phyloP scores from a whole-genome alignment of 2,797 vertebrate species.

The Sparus aurata region DNA sequence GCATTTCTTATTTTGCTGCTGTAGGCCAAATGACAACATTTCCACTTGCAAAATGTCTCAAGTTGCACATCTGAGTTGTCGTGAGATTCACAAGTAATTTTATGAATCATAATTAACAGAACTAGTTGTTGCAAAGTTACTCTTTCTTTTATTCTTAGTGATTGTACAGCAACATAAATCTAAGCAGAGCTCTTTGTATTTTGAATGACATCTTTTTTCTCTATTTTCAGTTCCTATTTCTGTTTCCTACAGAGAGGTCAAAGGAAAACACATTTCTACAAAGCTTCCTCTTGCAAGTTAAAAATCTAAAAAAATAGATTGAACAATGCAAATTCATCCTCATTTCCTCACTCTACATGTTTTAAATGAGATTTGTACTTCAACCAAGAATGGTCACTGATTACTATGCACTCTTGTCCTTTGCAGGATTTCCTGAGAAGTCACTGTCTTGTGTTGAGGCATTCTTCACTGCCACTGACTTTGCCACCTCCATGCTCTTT shows the following conservation, averaged over 20 bases:
- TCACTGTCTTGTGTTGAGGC: too few relatives aligned
- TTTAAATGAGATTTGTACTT: background rate
- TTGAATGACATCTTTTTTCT: constrained; percentile 21
- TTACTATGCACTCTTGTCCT: background rate
- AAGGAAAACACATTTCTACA: constrained; percentile 36
- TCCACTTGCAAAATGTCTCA: constrained; percentile 45
- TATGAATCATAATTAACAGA: background rate
- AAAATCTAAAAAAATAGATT: constrained; percentile 12
- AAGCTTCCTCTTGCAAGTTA: constrained; percentile 53
- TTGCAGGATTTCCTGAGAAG: constrained; percentile 24
- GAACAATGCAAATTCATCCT: background rate
- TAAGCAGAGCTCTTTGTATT: constrained; percentile 7
- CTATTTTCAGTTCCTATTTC: constrained; percentile 69
- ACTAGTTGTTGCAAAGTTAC: background rate
- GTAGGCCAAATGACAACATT: constrained; percentile 31
- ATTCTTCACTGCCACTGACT: constrained; percentile 38
- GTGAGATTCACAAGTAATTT: constrained; percentile 7
- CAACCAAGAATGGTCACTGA: background rate
- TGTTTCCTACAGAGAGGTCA: constrained; percentile 42
- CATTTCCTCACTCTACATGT: background rate
- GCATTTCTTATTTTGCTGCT: constrained; percentile 1
- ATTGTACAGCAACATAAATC: constrained; percentile 7
- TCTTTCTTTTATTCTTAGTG: background rate
- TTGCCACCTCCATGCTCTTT: background rate
- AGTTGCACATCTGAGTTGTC: background rate